These are phyloP conservation scores for Drosophila neonasuta DNA, from an alignment of 2,888 invertebrate genomes.

Conservation along the genomic window DNA sequence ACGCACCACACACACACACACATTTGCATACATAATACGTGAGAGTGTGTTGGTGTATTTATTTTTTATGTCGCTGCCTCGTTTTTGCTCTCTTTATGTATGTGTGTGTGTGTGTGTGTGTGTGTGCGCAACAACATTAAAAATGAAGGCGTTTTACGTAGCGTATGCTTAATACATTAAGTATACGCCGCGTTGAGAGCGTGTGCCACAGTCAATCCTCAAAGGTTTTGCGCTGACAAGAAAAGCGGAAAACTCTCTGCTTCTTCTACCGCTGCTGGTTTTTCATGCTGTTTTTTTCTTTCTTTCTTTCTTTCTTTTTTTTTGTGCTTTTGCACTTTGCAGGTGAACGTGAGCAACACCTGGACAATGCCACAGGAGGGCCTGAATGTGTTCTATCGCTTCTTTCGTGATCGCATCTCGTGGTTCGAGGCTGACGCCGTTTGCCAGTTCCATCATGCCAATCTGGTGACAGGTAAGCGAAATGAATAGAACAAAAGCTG, in stretches of 20 bases:
- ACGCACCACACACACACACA: constrained; percentile 36
- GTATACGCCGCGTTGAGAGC: constrained; percentile 52
- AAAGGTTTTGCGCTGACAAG: constrained; percentile 29
- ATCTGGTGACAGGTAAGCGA: constrained; percentile 89
- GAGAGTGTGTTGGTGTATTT: constrained; percentile 41
- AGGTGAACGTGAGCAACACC: constrained; percentile 92
- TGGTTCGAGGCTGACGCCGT: constrained; percentile 93
- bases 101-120: constrained; percentile 10
- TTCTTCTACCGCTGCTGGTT: constrained; percentile 15
- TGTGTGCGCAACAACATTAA: constrained; percentile 55
- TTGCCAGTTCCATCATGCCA: constrained; percentile 91
- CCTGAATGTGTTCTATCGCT: constrained; percentile 91
- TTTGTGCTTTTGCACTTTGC: constrained; percentile 61
- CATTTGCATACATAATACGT: constrained; percentile 50
- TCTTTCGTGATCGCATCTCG: constrained; percentile 91
- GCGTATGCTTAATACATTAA: constrained; percentile 76
- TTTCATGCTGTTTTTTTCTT: background rate
- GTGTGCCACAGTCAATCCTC: constrained; percentile 18
- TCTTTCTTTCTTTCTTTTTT: background rate
- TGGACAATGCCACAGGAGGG: constrained; percentile 92
- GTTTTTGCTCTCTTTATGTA: no score
- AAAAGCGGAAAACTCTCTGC: constrained; percentile 29
- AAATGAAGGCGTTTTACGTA: constrained; percentile 74
- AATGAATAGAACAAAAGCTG: background rate
- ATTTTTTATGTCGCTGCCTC: constrained; percentile 58